Base-by-base conservation (phyloP, 2,888 invertebrate genomes). In the Lasioglossum malachurum region DNA sequence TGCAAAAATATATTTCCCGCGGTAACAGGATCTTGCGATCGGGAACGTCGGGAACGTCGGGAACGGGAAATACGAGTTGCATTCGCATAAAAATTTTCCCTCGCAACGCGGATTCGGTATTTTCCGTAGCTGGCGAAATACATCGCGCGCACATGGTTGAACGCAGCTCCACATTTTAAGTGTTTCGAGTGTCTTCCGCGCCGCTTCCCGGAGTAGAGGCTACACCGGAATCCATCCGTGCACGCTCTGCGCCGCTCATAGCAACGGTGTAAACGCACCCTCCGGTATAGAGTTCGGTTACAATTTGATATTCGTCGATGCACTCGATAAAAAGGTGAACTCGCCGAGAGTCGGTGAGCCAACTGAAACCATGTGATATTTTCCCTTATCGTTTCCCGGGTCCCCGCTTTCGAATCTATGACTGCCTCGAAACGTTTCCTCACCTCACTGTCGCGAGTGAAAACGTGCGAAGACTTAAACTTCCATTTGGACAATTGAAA, bases 101-200 rank as follows among this genome's bases (percentile, higher is more conserved):
- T 73, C 19, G 73, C 27, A 16, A 16, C 72, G 44, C 10, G 73
- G 19, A 46, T 73, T 73, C 73, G 73, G 46, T 31, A 44, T 46
- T 73, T 73, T 46, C 46, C 46, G 31, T 46, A 73, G 46, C 46
- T 16, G 73, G 73, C 10, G 73, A 73, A 44, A 72, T 44, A 46
- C 72, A 46, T 73, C 46, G 46, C 27, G 73, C 73, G 46, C 72
- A 16, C 46, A 73, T 73, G 73, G 73, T 31, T 46, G 73, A 73
- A 46, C 73, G 46, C 19, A 31, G 46, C 31, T 46, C 31, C 73
- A 44, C 73, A 31, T 73, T 73, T 73, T 73, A 73, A 73, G 73
- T 46, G 73, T 46, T 73, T 73, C 73, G 46, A 73, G 73, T 73
- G 46, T 73, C 73, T 73, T 73, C 73, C 46, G 73, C 46, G 73